A percentile compares a stretch with the other conserved stretches of the same genome.
Conservation (phyloP, 2,113 vertebrate species). For the Leucopternis melanops region DNA sequence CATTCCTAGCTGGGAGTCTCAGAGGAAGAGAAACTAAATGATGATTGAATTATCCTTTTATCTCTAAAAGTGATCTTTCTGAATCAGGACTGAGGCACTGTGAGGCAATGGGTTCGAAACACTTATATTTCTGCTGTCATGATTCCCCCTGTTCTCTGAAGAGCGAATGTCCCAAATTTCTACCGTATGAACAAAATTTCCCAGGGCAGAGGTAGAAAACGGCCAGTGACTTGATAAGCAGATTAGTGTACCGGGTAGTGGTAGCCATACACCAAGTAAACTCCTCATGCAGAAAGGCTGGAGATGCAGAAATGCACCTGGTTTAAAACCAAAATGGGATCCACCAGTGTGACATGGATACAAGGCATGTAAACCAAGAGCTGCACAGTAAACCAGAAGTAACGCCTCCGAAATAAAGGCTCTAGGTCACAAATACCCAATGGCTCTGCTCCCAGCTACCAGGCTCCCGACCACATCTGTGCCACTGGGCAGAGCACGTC, state of each 20-base stretch:
- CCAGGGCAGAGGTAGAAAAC: background rate
- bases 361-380: background rate
- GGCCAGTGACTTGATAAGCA: background rate
- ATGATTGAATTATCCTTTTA: slow-evolving; percentile 43
- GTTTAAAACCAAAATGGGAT: background rate
- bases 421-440: background rate
- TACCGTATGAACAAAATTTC: background rate
- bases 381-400: background rate
- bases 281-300: background rate
- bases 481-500: fast-evolving
- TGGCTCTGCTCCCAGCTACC: background rate
- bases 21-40: slow-evolving; percentile 21
- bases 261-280: background rate
- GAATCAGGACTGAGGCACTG: background rate
- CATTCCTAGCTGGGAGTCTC: background rate
- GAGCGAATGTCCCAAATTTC: background rate
- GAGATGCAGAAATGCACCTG: background rate
- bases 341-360: background rate
- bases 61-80: slow-evolving; percentile 5
- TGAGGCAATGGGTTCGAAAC: background rate
- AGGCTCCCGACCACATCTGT: fast-evolving
- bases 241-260: background rate
- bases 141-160: background rate
- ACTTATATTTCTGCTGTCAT: background rate
- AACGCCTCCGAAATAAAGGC: fast-evolving